Base-by-base conservation (phyloP, 1,140 invertebrate species). In the Eumaeus atala region DNA sequence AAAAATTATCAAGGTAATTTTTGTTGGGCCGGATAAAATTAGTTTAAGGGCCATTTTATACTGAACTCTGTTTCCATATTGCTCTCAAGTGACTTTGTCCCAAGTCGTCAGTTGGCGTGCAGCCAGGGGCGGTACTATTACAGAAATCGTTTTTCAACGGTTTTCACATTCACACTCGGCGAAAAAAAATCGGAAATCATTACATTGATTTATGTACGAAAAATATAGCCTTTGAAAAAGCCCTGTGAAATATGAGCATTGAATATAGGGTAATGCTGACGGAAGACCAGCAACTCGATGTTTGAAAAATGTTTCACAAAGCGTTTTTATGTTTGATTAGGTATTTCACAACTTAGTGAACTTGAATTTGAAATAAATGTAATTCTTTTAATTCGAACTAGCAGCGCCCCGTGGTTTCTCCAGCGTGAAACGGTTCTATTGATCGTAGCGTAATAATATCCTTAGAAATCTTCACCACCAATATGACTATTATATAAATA, bases 121-220 rank as follows among this genome's bases (percentile, higher is more conserved):
- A 21, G 74, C 76, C 76, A 81, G 65, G 68, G 67, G 71, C 62
- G 57, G 48, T 38, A 68, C 51, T 58, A 71, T 76, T 77, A 64
- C 61, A 67, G 57, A 72, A 71, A 70, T 74, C 71, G 76, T 79
- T 81, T 61, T 77, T 74, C 67, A 48, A 66, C 54, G 58, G 66
- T 67, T 71, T 71, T 72, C 66, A 60, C 66, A 70, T 58, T 58
- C 47, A 54, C 60, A 51, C 38, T 54, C 34, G 38, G 51, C 51
- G 58, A 64, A 68, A 61, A 61, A 78, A 72, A 66, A 75, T 62
- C 70, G 72, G 74, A 76, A 82, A 69, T 67, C 70, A 77, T 82
- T 82, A 76, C 67, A 72, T 74, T 77, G 73, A 79, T 82, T 82
- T 82, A 82, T 82, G 68, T 68, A 71, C 64, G 61, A 56, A 48